A percentile compares a stretch with the other conserved stretches of the same genome.
phyloP scores from a whole-genome alignment of 2,113 vertebrate genomes.

The Motacilla tschutschensis region DNA sequence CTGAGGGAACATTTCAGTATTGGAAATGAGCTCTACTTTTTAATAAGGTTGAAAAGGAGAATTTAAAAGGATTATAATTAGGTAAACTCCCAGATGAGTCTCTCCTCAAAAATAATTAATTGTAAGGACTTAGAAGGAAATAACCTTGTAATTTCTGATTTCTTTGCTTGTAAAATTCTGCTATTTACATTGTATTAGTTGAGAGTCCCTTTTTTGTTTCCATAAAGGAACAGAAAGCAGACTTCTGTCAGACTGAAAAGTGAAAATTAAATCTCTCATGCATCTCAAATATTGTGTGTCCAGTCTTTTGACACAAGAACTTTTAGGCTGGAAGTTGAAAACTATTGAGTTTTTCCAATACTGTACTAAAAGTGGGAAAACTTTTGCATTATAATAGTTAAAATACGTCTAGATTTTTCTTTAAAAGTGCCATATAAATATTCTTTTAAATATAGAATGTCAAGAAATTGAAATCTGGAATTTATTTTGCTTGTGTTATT shows the following conservation, averaged over 20 bases:
- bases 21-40: background rate
- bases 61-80: background rate
- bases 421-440: background rate
- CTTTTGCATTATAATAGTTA: background rate
- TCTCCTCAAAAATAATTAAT: constrained; percentile 14
- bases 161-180: background rate
- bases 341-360: background rate
- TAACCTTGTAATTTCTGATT: background rate
- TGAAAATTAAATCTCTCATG: background rate
- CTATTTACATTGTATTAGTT: background rate
- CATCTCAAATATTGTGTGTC: background rate
- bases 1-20: background rate
- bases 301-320: background rate
- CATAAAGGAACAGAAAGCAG: background rate
- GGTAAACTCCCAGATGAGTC: background rate
- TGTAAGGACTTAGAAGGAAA: background rate
- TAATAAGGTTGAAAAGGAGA: background rate
- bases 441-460: background rate
- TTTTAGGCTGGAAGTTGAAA: background rate
- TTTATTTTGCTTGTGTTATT: background rate
- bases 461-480: background rate
- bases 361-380: background rate
- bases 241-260: background rate
- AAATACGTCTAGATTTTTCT: background rate
- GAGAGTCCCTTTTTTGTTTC: background rate